Evolutionary conservation across 2,888 invertebrate species (phyloP), one percentile per base, ranked within the genome.

Genomic region (Trachelus iudaicus): DNA sequence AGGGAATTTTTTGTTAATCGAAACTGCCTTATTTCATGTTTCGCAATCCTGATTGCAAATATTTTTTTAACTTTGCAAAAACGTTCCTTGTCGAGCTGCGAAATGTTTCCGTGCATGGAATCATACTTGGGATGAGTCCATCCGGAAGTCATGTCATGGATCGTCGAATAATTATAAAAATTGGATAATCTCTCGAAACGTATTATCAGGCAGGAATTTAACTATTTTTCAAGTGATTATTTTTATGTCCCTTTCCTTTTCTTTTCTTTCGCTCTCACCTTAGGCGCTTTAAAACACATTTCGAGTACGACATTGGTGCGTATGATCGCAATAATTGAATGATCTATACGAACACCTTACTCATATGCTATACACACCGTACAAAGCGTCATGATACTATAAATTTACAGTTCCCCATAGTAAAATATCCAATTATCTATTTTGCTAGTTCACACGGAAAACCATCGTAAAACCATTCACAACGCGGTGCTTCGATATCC

Each of bases 351-450:
- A 56, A 23, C 56, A 56, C 23, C 56, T 56, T 23, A 56, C 56
- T 56, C 56, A 56, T 23, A 56, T 56, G 23, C 34, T 71, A 79
- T 76, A 75, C 77, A 80, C 76, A 80, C 76, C 69, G 75, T 84
- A 85, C 83, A 83, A 87, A 87, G 88, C 87, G 82, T 83, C 83
- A 82, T 83, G 83, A 81, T 82, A 80, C 82, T 85, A 84, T 83
- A 83, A 84, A 85, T 87, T 81, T 86, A 87, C 86, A 85, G 80
- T 84, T 82, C 84, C 81, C 84, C 84, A 88, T 89, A 89, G 84
- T 89, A 89, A 89, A 90, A 90, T 89, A 89, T 89, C 85, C 83
- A 86, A 87, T 87, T 88, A 85, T 89, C 86, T 87, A 85, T 85
- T 84, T 88, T 88, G 86, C 83, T 86, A 87, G 80, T 81, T 86